A percentile compares a stretch with the other conserved stretches of the same genome.
phyloP scores from a whole-genome alignment of 2,113 vertebrate species.

The Menura novaehollandiae region DNA sequence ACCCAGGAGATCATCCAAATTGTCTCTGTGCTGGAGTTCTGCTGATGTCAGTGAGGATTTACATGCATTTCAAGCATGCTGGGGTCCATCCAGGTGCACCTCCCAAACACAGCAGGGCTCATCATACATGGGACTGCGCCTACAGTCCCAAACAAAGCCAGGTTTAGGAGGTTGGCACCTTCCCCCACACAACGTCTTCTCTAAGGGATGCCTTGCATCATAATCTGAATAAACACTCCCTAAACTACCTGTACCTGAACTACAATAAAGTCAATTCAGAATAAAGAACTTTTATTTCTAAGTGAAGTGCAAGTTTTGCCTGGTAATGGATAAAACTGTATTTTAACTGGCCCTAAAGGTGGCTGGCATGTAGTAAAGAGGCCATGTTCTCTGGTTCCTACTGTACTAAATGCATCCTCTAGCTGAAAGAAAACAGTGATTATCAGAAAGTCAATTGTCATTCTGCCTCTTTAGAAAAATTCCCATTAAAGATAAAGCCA shows the following conservation, averaged over 20 bases:
- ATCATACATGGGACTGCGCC: not conserved
- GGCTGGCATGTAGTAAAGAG: not conserved
- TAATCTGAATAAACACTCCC: not conserved
- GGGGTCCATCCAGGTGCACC: not conserved
- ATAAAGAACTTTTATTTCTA: not conserved
- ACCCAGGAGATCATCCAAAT: not conserved
- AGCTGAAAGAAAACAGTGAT: slow-evolving; percentile 74
- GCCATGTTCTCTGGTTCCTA: slow-evolving; percentile 21
- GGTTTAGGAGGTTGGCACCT: not conserved
- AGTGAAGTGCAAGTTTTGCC: slow-evolving; percentile 12
- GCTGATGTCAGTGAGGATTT: not conserved
- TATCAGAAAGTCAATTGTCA: slow-evolving; percentile 84
- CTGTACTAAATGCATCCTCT: slow-evolving; percentile 64
- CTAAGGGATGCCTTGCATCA: not conserved
- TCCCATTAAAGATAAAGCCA: slow-evolving; percentile 84
- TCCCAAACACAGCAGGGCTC: not conserved
- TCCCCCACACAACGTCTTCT: not conserved
- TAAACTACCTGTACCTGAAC: not conserved
- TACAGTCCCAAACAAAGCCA: not conserved
- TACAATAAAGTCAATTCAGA: not conserved
- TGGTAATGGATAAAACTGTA: not conserved
- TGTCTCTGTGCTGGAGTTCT: not conserved
- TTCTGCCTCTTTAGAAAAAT: slow-evolving; percentile 80
- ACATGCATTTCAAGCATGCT: not conserved
- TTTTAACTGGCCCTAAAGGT: slow-evolving; percentile 18